Percentiles rank a stretch among this genome's conserved stretches.
Evolutionary conservation across 2,888 invertebrate species (phyloP).

Genomic region (Caenorhabditis plicata): DNA sequence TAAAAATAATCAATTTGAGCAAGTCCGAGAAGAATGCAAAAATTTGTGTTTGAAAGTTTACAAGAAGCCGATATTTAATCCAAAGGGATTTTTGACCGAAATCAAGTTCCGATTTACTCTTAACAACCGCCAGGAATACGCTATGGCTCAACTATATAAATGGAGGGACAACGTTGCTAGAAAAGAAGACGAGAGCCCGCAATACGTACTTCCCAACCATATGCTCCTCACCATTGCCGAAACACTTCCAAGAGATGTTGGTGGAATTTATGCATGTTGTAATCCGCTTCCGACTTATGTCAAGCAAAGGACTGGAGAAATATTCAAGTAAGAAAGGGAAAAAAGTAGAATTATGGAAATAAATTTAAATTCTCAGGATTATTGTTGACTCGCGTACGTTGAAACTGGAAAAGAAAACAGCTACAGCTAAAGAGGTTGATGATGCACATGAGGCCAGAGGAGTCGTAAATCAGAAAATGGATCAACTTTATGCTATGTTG

Average conservation of each 20-base stretch:
- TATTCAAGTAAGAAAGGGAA: constrained; percentile 39
- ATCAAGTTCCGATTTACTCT: constrained; percentile 73
- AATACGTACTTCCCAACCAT: constrained; percentile 91
- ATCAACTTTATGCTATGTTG: constrained; percentile 23
- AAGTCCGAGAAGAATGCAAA: constrained; percentile 78
- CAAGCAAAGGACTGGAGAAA: constrained; percentile 61
- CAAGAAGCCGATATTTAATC: constrained; percentile 76
- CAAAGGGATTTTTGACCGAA: constrained; percentile 77
- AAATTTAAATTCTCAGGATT: constrained; percentile 31
- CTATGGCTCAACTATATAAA: constrained; percentile 78
- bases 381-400: constrained; percentile 47
- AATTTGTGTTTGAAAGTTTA: constrained; percentile 78
- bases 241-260: constrained; percentile 57
- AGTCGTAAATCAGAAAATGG: constrained; percentile 23
- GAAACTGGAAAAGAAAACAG: constrained; percentile 40
- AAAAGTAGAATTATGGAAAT: no score
- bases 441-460: constrained; percentile 25
- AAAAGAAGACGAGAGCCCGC: constrained; percentile 85
- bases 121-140: constrained; percentile 74
- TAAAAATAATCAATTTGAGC: constrained; percentile 71
- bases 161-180: constrained; percentile 88
- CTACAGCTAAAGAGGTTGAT: constrained; percentile 12
- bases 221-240: constrained; percentile 89
- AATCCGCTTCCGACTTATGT: constrained; percentile 85
- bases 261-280: constrained; percentile 86